Evolutionary conservation across 2,113 vertebrate genomes (phyloP).

Genomic region (Turnix velox): DNA sequence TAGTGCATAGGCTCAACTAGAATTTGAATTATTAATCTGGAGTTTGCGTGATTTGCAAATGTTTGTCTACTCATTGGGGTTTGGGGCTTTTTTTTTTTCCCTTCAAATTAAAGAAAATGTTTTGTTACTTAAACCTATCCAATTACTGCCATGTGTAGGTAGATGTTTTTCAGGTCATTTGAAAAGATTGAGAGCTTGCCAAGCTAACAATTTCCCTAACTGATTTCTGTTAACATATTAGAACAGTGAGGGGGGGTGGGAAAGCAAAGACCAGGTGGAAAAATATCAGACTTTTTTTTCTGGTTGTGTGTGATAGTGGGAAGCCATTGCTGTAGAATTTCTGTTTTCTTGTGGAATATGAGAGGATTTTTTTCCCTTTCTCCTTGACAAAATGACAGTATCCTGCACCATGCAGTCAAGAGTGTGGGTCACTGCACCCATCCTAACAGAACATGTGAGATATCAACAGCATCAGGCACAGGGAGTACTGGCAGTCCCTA

Average conservation of each 20-base stretch:
- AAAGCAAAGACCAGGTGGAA: background rate
- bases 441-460: background rate
- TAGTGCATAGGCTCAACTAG: background rate
- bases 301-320: background rate
- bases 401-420: background rate
- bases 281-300: background rate
- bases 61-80: background rate
- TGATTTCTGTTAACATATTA: background rate
- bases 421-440: background rate
- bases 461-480: background rate
- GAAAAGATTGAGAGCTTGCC: background rate
- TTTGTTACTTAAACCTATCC: background rate
- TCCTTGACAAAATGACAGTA: background rate
- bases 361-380: background rate
- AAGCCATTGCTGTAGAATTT: background rate
- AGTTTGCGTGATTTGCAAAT: background rate
- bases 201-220: background rate
- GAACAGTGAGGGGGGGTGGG: background rate
- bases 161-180: background rate
- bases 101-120: background rate
- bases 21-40: background rate
- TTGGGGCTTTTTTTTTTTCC: background rate
- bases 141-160: background rate
- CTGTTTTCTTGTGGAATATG: background rate
- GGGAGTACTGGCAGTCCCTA: background rate